Evolutionary conservation across 2,113 vertebrate genomes (phyloP).

Genomic region (Takifugu bimaculatus): DNA sequence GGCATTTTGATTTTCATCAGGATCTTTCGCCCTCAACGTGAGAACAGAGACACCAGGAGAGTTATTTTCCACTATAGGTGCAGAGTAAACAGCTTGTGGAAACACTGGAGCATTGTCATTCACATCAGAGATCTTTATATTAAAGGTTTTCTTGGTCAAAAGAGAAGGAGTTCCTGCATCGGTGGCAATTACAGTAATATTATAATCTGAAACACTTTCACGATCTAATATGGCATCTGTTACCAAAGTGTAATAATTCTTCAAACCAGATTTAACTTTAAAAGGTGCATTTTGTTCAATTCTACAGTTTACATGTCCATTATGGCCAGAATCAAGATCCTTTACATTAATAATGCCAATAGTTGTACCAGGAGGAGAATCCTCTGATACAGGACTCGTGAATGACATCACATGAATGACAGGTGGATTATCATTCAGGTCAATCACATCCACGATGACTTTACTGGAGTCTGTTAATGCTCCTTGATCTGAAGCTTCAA

Average conservation of each 20-base stretch:
- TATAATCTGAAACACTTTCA: conserved; percentile 34
- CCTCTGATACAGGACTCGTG: conserved; percentile 24
- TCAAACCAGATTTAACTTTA: conserved; percentile 18
- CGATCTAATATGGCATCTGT: conserved; percentile 22
- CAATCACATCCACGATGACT: conserved; percentile 11
- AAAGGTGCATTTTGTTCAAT: neutral
- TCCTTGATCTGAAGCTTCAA: conserved; percentile 26
- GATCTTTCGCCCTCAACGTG: conserved; percentile 38
- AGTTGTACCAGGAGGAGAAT: conserved; percentile 13
- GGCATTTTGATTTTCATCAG: conserved; percentile 47
- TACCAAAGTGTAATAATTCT: conserved; percentile 27
- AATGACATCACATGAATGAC: conserved; percentile 25
- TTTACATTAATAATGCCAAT: conserved; percentile 58
- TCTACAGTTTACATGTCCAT: conserved; percentile 35
- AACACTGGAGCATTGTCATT: conserved; percentile 61
- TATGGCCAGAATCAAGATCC: conserved; percentile 66
- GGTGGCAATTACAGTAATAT: conserved; percentile 35
- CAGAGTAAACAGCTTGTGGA: conserved; percentile 9
- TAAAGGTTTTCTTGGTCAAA: conserved; percentile 13
- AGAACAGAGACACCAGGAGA: conserved; percentile 33
- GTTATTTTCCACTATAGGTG: conserved; percentile 48
- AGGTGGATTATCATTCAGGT: conserved; percentile 18
- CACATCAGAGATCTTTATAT: conserved; percentile 33
- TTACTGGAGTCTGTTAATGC: conserved; percentile 14
- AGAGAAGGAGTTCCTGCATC: conserved; percentile 38